phyloP scores from a whole-genome alignment of 1,140 invertebrate genomes.

The Cyrtorhinus lividipennis region DNA sequence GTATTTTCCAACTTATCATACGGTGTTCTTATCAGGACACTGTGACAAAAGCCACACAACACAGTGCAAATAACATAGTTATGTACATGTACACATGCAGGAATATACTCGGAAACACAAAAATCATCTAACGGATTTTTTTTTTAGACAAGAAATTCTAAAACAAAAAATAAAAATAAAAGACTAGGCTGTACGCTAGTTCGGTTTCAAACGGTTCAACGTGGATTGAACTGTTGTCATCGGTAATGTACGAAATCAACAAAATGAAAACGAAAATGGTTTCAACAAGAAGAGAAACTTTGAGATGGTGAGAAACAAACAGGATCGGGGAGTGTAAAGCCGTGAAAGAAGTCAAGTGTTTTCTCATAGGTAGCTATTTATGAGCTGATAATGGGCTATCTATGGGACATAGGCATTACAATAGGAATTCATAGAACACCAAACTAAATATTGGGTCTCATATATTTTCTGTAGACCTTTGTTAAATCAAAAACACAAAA shows the following conservation, averaged over 20 bases:
- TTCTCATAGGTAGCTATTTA: neutral
- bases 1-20: too few relatives aligned
- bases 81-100: neutral
- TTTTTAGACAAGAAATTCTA: neutral
- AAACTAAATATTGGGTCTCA: neutral
- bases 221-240: neutral
- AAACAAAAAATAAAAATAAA: too few relatives aligned
- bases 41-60: neutral
- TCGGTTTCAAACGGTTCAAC: neutral
- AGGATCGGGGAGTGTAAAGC: neutral
- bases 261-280: neutral
- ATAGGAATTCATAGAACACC: neutral
- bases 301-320: neutral
- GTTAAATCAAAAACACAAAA: too few relatives aligned
- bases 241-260: neutral
- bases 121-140: too few relatives aligned
- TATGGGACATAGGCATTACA: conserved; percentile 2
- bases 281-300: neutral
- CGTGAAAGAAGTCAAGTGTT: neutral
- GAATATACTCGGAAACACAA: neutral
- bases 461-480: too few relatives aligned
- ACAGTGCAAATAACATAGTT: conserved; percentile 1
- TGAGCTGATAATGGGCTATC: conserved; percentile 6
- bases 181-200: neutral
- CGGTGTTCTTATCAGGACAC: too few relatives aligned